phyloP scores from a whole-genome alignment of 2,888 invertebrate genomes.

The Eubasilissa splendida region DNA sequence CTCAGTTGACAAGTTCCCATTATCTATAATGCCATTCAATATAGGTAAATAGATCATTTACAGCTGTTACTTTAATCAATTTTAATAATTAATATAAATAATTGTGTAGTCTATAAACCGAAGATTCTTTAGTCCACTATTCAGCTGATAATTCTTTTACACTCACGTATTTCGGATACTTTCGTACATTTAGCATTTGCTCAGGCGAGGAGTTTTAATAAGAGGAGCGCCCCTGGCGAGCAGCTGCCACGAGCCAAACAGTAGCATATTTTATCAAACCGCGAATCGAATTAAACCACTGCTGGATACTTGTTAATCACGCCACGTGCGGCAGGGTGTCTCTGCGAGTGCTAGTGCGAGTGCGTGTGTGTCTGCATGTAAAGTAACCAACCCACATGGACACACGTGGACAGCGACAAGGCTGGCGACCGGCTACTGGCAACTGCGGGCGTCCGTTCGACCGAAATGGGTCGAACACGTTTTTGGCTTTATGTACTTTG shows the following conservation, averaged over 20 bases:
- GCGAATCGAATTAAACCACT: constrained; percentile 33
- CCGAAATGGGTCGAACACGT: not conserved
- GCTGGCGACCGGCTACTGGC: no score
- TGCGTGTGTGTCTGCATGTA: constrained; percentile 5
- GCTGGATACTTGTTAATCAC: constrained; percentile 23
- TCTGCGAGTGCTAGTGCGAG: not conserved
- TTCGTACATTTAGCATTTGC: no score
- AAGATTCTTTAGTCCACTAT: no score
- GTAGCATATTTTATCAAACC: constrained; percentile 45
- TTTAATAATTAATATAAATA: no score
- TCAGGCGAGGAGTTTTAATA: no score
- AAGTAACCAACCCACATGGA: not conserved
- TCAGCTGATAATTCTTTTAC: no score
- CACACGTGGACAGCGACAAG: not conserved
- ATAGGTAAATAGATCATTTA: no score
- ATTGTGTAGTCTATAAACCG: no score
- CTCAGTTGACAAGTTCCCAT: no score
- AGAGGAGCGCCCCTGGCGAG: not conserved
- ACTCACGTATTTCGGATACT: no score
- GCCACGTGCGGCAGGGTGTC: not conserved
- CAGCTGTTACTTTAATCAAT: no score
- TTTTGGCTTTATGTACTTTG: constrained; percentile 9
- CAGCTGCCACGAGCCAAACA: constrained; percentile 27
- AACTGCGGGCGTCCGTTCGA: not conserved
- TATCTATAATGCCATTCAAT: no score